Base-by-base conservation (phyloP, 2,113 vertebrate genomes). In the Beaufortia kweichowensis region DNA sequence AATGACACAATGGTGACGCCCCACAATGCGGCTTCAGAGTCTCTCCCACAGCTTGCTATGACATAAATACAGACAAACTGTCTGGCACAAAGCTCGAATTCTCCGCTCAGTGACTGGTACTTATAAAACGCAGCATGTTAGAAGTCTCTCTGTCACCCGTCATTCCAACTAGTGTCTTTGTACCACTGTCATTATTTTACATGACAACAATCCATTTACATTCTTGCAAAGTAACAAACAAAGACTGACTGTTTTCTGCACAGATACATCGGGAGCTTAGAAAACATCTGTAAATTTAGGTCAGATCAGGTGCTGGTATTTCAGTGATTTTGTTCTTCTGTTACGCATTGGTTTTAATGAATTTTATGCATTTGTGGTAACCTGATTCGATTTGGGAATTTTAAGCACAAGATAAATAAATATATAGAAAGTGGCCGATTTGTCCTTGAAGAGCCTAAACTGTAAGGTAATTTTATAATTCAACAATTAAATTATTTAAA, bases 21-120 rank as follows among this genome's bases (percentile, higher is more conserved):
- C 68, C 59, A 21, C 31, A 71, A 64, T 71, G 59, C 50, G 48
- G 29, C 31, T 81, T 71, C 74, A 71, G 48, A 76, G 48, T 71
- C n/a, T 6, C 46, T 78, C 29, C 9, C 43, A 33, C 55, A 69
- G 39, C 24, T 33, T 69, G 28, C 19, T 59, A 48, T 69, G 65
- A 77, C 64, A 68, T 61, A 69, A 62, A 68, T 69, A 31, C 41
- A 77, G 65, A 69, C 56, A 61, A 43, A 61, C 26, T 4, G 31
- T 61, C 33, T 50, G 24, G 26, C 68, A 70, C 57, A 78, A 28
- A 12, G 31, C 26, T 35, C 19, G 31, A 5, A 23, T 23, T 76
- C 75, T 59, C 50, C 33, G 46, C 41, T 23, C 10, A 62, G 41
- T 28, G 57, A 70, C 76, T 70, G 76, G 66, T 61, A 62, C 57